A percentile compares a stretch with the other conserved stretches of the same genome.
These are phyloP conservation scores for Atrichornis clamosus DNA, from an alignment of 2,113 vertebrate genomes.

Conservation along the genomic window DNA sequence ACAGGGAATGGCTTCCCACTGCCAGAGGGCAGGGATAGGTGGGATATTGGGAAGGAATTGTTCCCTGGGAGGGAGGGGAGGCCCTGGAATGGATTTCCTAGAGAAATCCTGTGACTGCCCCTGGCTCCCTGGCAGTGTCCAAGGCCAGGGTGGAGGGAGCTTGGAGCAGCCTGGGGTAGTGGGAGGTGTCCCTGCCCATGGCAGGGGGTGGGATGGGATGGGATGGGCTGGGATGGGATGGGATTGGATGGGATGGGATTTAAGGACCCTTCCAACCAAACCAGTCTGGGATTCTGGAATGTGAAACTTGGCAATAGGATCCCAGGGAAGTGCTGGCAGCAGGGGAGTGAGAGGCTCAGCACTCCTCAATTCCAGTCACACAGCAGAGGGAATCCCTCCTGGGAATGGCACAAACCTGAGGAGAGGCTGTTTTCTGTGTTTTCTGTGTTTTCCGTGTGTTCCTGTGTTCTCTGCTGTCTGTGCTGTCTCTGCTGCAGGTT, in stretches of 20 bases:
- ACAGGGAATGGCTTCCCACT: not conserved
- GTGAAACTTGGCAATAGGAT: too few species aligned
- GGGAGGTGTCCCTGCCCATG: not conserved
- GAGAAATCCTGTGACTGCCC: not conserved
- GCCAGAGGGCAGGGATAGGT: not conserved
- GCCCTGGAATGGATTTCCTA: not conserved
- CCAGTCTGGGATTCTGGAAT: not conserved
- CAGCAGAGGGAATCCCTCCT: not conserved
- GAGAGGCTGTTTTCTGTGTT: not conserved
- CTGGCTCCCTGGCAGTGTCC: not conserved
- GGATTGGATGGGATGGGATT: rapidly evolving
- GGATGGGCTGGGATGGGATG: rapidly evolving
- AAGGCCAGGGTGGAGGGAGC: not conserved
- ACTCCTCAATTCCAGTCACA: not conserved
- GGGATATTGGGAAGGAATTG: not conserved
- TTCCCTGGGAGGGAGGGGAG: not conserved
- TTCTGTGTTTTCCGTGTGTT: not conserved
- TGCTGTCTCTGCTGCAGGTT: not conserved
- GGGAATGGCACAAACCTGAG: not conserved
- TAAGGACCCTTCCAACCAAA: not conserved
- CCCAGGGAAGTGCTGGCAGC: not conserved
- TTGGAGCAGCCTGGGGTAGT: not conserved
- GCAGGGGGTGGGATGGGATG: not conserved
- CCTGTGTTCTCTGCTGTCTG: not conserved
- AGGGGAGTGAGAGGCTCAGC: not conserved